A percentile compares a stretch with the other conserved stretches of the same genome.
Evolutionary conservation across 2,888 invertebrate genomes (phyloP).

Genomic region (Acanthosepion esculentum): DNA sequence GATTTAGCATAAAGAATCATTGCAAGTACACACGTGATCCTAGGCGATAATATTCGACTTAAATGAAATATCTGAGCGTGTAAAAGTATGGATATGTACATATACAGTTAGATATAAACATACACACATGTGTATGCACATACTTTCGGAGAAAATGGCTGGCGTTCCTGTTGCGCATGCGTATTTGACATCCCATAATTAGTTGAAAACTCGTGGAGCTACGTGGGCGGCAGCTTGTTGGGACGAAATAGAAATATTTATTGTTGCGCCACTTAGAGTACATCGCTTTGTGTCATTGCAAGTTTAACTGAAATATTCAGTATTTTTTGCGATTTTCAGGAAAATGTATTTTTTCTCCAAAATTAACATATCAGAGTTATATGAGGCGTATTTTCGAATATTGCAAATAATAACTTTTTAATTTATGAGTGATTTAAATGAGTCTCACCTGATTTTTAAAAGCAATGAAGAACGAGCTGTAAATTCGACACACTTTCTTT

Average conservation of each 20-base stretch:
- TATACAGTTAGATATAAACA: background rate
- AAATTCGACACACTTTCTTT: no score
- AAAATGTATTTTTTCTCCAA: no score
- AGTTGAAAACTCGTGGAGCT: background rate
- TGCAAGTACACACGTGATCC: background rate
- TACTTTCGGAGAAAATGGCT: background rate
- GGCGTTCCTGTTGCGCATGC: conserved; percentile 41
- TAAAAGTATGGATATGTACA: background rate
- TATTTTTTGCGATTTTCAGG: no score
- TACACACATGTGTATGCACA: background rate
- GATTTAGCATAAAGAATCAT: conserved; percentile 11
- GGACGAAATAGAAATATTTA: background rate
- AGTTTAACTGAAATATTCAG: no score
- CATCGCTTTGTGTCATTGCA: no score
- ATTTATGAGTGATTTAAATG: no score
- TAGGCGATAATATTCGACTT: background rate
- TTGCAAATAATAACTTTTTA: no score
- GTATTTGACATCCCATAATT: conserved; percentile 42
- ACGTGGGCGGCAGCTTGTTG: background rate
- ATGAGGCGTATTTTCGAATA: no score
- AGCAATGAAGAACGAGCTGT: no score
- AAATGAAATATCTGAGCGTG: background rate
- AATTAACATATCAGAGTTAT: no score
- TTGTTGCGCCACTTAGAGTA: no score
- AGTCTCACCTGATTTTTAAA: no score